Evolutionary conservation across 2,113 vertebrate species (phyloP).

Genomic region (Corythaixoides concolor): DNA sequence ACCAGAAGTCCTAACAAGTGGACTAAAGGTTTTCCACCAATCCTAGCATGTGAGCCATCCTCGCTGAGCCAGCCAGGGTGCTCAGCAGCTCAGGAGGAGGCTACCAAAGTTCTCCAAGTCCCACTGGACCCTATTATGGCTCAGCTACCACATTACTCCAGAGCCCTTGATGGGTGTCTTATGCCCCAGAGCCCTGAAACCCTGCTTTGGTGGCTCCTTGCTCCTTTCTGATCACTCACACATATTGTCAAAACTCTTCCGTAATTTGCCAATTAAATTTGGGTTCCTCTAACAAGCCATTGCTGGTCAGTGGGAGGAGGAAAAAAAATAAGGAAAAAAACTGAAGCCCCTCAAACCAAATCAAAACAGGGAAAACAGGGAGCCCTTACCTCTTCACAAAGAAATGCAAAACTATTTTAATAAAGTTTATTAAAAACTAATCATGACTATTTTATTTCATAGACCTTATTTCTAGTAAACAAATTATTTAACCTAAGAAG

Average conservation of each 20-base stretch:
- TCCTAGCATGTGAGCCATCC: background rate
- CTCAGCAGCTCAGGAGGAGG: background rate
- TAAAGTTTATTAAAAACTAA: no score
- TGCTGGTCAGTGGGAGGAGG: background rate
- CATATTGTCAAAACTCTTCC: background rate
- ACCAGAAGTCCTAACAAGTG: background rate
- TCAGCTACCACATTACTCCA: accelerated
- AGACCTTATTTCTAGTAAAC: background rate
- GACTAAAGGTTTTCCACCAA: background rate
- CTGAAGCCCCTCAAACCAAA: background rate
- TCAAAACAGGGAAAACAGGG: background rate
- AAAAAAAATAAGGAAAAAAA: background rate
- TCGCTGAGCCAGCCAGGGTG: background rate
- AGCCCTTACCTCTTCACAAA: background rate
- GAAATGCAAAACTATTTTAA: background rate
- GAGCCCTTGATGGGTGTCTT: background rate
- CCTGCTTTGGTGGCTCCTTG: background rate
- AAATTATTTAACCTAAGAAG: background rate
- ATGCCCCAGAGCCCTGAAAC: background rate
- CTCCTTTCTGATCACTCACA: background rate
- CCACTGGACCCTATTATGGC: background rate
- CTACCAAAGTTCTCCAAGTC: background rate
- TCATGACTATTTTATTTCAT: background rate
- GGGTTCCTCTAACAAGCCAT: background rate
- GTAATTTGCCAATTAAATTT: background rate